A percentile compares a stretch with the other conserved stretches of the same genome.
Conservation (phyloP, 2,888 invertebrate genomes). For the Neuroscelio doddi region DNA sequence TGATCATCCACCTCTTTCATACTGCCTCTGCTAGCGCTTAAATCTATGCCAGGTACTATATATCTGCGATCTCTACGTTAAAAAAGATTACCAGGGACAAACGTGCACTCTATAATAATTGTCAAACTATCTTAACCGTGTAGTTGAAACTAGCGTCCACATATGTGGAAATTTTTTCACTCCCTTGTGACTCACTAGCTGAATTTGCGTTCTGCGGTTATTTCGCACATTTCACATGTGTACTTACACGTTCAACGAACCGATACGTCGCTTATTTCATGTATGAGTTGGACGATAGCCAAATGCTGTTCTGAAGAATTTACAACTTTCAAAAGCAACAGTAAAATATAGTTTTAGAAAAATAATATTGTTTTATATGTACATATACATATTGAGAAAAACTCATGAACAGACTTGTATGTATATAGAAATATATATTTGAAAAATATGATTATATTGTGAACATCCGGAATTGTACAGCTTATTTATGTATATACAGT, state of each 20-base stretch:
- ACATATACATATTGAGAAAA: neutral
- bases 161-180: no score
- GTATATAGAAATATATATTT: no score
- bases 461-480: no score
- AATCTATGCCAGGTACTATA: conserved; percentile 28
- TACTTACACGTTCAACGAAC: conserved; percentile 37
- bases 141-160: neutral
- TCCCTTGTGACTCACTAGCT: no score
- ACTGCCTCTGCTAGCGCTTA: conserved; percentile 40
- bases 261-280: conserved; percentile 42
- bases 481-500: no score
- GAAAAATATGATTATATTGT: no score
- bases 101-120: conserved; percentile 22
- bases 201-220: conserved; percentile 37
- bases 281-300: conserved; percentile 39
- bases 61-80: conserved; percentile 36
- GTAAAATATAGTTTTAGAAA: conserved; percentile 31
- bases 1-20: conserved; percentile 44
- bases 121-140: conserved; percentile 1
- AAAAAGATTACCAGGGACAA: conserved; percentile 52
- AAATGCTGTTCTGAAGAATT: conserved; percentile 22
- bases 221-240: conserved; percentile 33
- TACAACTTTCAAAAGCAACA: conserved; percentile 32
- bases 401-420: no score
- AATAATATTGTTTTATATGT: conserved; percentile 31